phyloP scores from a whole-genome alignment of 2,888 invertebrate genomes.

The Drosophila antonietae region DNA sequence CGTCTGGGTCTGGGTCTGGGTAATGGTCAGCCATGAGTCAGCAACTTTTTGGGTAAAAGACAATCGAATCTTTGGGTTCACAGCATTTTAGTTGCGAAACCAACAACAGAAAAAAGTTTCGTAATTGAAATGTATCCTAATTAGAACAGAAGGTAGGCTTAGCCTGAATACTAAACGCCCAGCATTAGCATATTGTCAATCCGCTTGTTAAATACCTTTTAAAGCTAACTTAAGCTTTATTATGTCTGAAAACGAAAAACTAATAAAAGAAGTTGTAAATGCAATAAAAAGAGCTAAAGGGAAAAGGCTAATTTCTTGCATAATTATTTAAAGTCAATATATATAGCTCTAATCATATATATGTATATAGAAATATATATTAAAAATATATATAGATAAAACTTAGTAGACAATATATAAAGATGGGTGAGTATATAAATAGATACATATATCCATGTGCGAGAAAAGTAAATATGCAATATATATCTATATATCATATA shows the following conservation, averaged over 20 bases:
- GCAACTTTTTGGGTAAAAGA: conserved; percentile 17
- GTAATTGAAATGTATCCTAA: conserved; percentile 44
- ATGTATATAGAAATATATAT: no score
- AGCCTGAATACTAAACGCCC: conserved; percentile 10
- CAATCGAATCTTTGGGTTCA: conserved; percentile 30
- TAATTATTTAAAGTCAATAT: no score
- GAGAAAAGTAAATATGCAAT: no score
- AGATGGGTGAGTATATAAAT: no score
- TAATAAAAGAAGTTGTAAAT: not conserved
- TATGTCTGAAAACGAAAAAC: not conserved
- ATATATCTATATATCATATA: no score
- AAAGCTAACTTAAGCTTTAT: not conserved
- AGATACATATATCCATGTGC: no score
- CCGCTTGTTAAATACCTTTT: not conserved
- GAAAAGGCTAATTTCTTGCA: not conserved
- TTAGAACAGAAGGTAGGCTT: conserved; percentile 16
- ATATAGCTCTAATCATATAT: no score
- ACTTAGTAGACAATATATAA: no score
- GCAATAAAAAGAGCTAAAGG: not conserved
- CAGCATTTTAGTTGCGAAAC: conserved; percentile 4
- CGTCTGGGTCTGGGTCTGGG: conserved; percentile 4
- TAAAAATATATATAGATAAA: no score
- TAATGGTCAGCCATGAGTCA: conserved; percentile 44
- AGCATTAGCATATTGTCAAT: conserved; percentile 18
- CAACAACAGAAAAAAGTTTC: conserved; percentile 12